Conservation (phyloP, 2,113 vertebrate species). For the Muntiacus reevesi region DNA sequence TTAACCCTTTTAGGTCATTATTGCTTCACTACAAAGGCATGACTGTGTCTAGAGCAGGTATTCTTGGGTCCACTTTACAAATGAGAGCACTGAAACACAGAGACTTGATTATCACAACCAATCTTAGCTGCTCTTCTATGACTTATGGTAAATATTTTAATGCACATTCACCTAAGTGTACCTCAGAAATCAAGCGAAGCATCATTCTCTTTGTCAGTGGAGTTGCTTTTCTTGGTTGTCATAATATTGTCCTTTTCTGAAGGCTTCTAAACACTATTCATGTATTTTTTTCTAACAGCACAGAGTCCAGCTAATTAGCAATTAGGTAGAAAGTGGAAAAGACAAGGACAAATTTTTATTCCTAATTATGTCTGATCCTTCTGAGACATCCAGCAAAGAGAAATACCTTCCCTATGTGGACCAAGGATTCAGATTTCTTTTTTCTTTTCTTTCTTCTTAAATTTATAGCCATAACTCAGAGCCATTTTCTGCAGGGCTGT, state of each 20-base stretch:
- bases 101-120: background rate
- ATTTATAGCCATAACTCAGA: background rate
- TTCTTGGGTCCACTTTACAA: background rate
- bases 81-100: background rate
- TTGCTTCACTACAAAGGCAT: background rate
- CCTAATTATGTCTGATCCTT: background rate
- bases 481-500: background rate
- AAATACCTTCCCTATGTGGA: background rate
- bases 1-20: background rate
- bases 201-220: background rate
- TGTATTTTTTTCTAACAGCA: background rate
- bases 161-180: too few species aligned
- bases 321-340: background rate
- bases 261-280: background rate
- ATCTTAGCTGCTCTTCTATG: background rate
- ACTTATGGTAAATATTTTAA: background rate
- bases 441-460: background rate
- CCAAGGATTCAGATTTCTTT: background rate
- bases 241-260: background rate
- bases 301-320: conserved; percentile 5
- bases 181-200: background rate
- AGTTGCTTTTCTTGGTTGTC: background rate
- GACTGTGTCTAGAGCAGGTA: background rate
- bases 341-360: background rate
- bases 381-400: background rate